Base-by-base conservation (phyloP, 2,888 invertebrate species). In the Fragum whitleyi region DNA sequence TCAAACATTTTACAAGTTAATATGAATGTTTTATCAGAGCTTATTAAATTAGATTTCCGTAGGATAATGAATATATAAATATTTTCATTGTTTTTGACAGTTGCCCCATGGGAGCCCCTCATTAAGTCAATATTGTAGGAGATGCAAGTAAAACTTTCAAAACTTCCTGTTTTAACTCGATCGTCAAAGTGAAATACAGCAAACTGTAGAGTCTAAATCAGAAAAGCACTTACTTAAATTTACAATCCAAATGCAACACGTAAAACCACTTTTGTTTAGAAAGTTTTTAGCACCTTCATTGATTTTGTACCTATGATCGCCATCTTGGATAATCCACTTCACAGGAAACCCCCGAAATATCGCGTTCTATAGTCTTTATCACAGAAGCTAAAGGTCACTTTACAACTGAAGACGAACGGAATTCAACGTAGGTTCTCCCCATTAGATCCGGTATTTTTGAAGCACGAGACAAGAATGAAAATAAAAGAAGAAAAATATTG, bases 301-400 rank as follows among this genome's bases (percentile, higher is more conserved):
- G 74, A 74, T 74, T 74, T 78, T 74, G 67, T 74, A 77, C 79
- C 79, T 71, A 53, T 26, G 51, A 70, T 77, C 83, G 83, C 83
- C 83, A 83, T 83, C 71, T 79, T 83, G 83, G 83, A 77, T 83
- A 62, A 74, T 79, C 79, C 68, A 74, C 74, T 76, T 69, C 68
- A 59, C 14, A 69, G 75, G 67, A 68, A 75, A 75, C 55, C 36
- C 68, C 32, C 57, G 68, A 65, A 65, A 32, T 65, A 21, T 21
- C n/a, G 47, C n/a, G 7, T n/a, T 26, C 9, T 68, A 75, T 68
- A 75, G 75, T 75, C 75, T 29, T 42, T 75, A 57, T 68, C 75
- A 29, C 9, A 21, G n/a, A 65, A 32, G 21, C 14, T 65, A 55
- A 7, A 21, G 55, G 55, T 53, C 70, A 70, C 53, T 70, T 70